Percentiles rank a stretch among this genome's conserved stretches.
phyloP scores from a whole-genome alignment of 2,797 vertebrate species.

The Centropyge bicolor region DNA sequence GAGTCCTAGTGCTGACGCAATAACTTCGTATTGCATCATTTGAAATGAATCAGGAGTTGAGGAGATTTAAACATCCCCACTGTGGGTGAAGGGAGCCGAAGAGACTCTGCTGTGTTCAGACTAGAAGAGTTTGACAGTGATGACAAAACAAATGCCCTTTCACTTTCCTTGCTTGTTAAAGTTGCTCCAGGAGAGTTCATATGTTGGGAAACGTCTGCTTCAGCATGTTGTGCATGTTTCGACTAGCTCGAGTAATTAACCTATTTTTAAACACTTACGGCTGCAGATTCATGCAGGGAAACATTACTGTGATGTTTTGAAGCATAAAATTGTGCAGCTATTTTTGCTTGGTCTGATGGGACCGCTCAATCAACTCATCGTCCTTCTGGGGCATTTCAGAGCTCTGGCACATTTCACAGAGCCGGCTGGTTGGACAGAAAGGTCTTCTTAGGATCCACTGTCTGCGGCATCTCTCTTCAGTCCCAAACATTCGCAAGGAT shows the following conservation, averaged over 20 bases:
- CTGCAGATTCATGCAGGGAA: constrained; percentile 32
- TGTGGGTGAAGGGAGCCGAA: not conserved
- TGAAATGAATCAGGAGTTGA: not conserved
- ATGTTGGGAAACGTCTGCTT: constrained; percentile 17
- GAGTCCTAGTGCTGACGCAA: not conserved
- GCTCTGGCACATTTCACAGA: constrained; percentile 46
- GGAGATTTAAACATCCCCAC: not conserved
- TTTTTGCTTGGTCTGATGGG: constrained; percentile 54
- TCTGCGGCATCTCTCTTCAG: not conserved
- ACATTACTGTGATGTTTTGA: constrained; percentile 21
- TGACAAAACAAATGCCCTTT: not conserved
- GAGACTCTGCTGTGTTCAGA: not conserved
- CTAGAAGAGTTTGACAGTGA: not conserved
- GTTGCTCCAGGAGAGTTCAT: not conserved
- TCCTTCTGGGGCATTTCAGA: constrained; percentile 47
- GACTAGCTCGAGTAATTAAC: constrained; percentile 13
- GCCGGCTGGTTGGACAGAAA: constrained; percentile 30
- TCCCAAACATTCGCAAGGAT: not conserved
- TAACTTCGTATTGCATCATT: constrained; percentile 6
- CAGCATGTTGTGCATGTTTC: constrained; percentile 32
- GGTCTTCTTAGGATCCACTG: constrained; percentile 4
- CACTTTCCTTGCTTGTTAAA: not conserved
- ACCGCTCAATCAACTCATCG: constrained; percentile 43
- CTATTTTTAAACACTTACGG: constrained; percentile 38
- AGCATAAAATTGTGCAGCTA: constrained; percentile 45